phyloP scores from a whole-genome alignment of 2,113 vertebrate species.

The Nothoprocta pentlandii region DNA sequence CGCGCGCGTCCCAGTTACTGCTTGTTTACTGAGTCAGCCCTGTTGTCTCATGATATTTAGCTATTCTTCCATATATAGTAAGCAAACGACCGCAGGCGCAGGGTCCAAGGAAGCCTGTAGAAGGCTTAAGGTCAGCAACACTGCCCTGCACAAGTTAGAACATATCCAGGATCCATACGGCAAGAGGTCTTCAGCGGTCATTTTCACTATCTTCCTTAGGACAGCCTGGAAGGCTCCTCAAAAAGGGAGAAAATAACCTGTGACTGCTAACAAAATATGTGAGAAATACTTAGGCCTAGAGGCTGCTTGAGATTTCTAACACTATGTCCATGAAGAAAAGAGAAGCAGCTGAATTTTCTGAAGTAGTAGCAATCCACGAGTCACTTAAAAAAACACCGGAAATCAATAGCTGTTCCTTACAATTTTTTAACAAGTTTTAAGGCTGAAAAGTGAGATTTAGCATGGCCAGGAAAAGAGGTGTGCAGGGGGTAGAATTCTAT shows the following conservation, averaged over 20 bases:
- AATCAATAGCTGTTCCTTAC: not conserved
- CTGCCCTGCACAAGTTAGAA: not conserved
- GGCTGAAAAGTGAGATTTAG: not conserved
- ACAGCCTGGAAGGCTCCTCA: not conserved
- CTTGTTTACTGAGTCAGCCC: not conserved
- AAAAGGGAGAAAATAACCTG: not conserved
- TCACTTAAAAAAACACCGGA: not conserved
- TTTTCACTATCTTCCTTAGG: not conserved
- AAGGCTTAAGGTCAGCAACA: not conserved
- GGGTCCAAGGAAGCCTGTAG: not conserved
- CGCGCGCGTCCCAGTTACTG: not conserved
- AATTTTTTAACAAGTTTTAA: not conserved
- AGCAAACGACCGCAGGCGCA: not conserved
- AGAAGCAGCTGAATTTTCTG: not conserved
- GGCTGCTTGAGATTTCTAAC: not conserved
- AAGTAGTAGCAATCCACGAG: not conserved
- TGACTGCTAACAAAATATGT: not conserved
- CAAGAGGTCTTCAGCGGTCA: not conserved
- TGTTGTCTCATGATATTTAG: not conserved
- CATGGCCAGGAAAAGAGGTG: not conserved
- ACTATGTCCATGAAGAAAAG: not conserved
- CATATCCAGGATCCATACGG: not conserved
- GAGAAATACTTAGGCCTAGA: not conserved
- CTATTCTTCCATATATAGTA: slow-evolving; percentile 14
- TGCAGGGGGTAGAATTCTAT: not conserved